Percentiles rank a stretch among this genome's conserved stretches.
phyloP scores from a whole-genome alignment of 2,113 vertebrate genomes.

The Columbina picui region DNA sequence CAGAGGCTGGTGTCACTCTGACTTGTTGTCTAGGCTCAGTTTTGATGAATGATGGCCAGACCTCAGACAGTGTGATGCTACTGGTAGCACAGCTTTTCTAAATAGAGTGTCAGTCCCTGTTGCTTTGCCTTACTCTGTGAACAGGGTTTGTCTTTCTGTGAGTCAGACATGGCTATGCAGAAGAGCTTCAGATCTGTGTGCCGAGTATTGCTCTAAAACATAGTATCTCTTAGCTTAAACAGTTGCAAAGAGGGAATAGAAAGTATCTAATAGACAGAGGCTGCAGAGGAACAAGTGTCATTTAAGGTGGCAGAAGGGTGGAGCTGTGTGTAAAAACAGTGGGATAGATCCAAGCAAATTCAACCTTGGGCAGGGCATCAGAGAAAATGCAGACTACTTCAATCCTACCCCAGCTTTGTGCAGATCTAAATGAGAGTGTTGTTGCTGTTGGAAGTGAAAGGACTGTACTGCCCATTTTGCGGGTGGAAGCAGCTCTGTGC shows the following conservation, averaged over 20 bases:
- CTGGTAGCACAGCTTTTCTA: background rate
- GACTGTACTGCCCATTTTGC: background rate
- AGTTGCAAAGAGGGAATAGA: background rate
- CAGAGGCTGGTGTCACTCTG: background rate
- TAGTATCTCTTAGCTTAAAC: background rate
- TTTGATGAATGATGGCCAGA: background rate
- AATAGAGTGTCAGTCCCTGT: background rate
- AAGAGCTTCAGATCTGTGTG: background rate
- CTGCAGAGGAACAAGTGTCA: background rate
- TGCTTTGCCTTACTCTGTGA: background rate
- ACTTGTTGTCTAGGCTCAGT: background rate
- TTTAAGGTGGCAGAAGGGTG: background rate
- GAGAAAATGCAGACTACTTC: background rate
- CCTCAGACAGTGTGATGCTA: background rate
- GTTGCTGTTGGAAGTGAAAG: background rate
- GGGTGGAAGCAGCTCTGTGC: background rate
- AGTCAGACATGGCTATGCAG: background rate
- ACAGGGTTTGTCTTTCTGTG: background rate
- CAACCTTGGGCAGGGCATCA: background rate
- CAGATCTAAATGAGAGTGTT: background rate
- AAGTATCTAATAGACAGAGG: background rate
- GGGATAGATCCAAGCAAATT: background rate
- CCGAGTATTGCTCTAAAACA: background rate
- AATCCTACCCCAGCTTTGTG: background rate
- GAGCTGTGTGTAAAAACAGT: background rate